Evolutionary conservation across 2,888 invertebrate species (phyloP), one percentile per base, ranked within the genome.

Genomic region (Stenurella melanura): DNA sequence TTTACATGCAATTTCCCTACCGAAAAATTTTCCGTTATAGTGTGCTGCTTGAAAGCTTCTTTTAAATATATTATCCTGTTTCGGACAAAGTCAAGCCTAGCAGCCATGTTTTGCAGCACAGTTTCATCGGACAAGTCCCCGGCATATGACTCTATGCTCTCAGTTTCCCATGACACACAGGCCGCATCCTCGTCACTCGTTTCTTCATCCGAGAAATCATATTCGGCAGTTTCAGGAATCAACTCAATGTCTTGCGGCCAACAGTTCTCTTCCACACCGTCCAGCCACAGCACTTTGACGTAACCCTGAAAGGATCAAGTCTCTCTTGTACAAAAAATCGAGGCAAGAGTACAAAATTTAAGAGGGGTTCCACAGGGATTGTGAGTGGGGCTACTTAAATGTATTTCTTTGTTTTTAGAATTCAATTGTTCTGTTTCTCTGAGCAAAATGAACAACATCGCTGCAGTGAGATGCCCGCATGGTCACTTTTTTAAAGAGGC

Each of bases 261-360:
- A 88, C 96, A 97, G 92, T 95, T 94, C 81, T 96, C 96, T 9
- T 94, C 93, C 79, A 93, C 94, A 12, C 95, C 95, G 87, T 96
- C 95, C 0, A 96, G 95, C 98, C 98, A 98, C 93, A 96, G 95
- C n/a, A 98, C 96, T 85, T 95, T 94, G 5, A 98, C 95, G 78
- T 94, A 92, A 0, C 93, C 98, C 90, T 89, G 78, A 38, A 84
- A 82, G 17, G 66, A 38, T 64, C 57, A 57, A 72, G 56, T 30
- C 30, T 34, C 30, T 34, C 7, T 34, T 6, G 30, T 34, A 50
- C 1, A 50, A n/a, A 4, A 15, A 50, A n/a, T 11, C 10, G 12
- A 42, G 38, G 15, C 21, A 19, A 21, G 18, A 19, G 21, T 10
- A 42, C 12, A 42, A 1, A 42, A 42, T 42, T 12, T 7, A 34